Conservation (phyloP, 2,888 invertebrate species). For the Diplazon laetatorius region DNA sequence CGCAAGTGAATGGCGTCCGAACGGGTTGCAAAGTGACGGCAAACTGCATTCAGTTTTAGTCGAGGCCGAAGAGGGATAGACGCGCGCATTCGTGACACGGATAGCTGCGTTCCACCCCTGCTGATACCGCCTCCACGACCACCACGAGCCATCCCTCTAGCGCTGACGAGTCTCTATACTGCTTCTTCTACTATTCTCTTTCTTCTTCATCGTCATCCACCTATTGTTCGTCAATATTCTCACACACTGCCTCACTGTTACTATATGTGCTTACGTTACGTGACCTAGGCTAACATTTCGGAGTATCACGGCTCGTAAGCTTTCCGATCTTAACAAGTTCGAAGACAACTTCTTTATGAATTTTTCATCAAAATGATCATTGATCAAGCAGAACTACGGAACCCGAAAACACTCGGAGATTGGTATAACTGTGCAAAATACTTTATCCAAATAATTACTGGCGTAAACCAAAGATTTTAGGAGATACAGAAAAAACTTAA, state of each 20-base stretch:
- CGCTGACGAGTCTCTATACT: conserved; percentile 17
- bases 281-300: conserved; percentile 29
- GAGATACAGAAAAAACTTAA: no score
- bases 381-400: no score
- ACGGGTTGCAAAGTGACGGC: conserved; percentile 78
- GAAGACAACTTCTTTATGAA: no score
- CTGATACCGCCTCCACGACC: conserved; percentile 10
- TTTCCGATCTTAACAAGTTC: conserved; percentile 3
- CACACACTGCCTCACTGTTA: conserved; percentile 9
- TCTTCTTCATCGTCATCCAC: not conserved
- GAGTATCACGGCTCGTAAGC: not conserved
- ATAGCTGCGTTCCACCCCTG: conserved; percentile 71
- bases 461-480: no score
- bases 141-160: conserved; percentile 41
- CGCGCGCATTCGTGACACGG: conserved; percentile 81
- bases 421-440: no score
- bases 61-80: conserved; percentile 70
- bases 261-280: conserved; percentile 28
- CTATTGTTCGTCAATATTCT: not conserved
- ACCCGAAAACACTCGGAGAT: no score
- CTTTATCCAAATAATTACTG: no score
- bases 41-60: conserved; percentile 79
- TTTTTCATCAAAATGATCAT: no score
- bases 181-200: conserved; percentile 2
- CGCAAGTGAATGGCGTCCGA: conserved; percentile 80